Base-by-base conservation (phyloP, 2,888 invertebrate genomes). In the Acleris emargana region DNA sequence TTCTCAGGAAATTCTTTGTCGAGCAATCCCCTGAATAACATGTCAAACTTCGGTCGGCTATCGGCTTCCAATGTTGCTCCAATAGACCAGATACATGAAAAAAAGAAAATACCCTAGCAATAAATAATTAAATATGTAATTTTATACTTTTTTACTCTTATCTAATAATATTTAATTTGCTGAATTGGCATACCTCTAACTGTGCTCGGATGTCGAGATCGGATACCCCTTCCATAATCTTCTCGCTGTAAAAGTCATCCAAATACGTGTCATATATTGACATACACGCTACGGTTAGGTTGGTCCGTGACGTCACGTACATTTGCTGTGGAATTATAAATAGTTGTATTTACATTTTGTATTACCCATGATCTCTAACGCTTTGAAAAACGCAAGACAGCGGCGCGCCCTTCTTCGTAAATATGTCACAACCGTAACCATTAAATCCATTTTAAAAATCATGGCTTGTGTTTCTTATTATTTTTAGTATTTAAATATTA, bases 71-170 rank as follows among this genome's bases (percentile, higher is more conserved):
- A 82, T 0, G 97, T 96, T 0, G 96, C 97, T 54, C 99, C 99
- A 76, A 98, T 83, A 0, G 98, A 96, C 99, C 99, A 99, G 70
- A 98, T 97, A 69, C 96, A 95, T 0, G 98, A 96, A 81, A 99
- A 99, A 82, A 99, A 96, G 88, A 99, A 99, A 0, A 97, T 96
- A 0, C 98, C 97, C 96, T 96, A 43, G 50, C 80, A 83, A 51
- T 28, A 50, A 17, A 51, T 13, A 38, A 9, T 13, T 13, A 38
- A 13, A 38, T 3, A 38, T 38, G 38, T 4, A 38, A 4, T 38
- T 32, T 38, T 3, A 38, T 2, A 13, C 4, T 38, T 4, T 13
- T 2, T 11, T 32, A 32, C 32, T 3, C 11, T 32, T 32, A 11
- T 32, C 3, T 11, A 9, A 32, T 32, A 32, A 32, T 25, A 25